Evolutionary conservation across 2,888 invertebrate genomes (phyloP).

Genomic region (Bedellia somnulentella): DNA sequence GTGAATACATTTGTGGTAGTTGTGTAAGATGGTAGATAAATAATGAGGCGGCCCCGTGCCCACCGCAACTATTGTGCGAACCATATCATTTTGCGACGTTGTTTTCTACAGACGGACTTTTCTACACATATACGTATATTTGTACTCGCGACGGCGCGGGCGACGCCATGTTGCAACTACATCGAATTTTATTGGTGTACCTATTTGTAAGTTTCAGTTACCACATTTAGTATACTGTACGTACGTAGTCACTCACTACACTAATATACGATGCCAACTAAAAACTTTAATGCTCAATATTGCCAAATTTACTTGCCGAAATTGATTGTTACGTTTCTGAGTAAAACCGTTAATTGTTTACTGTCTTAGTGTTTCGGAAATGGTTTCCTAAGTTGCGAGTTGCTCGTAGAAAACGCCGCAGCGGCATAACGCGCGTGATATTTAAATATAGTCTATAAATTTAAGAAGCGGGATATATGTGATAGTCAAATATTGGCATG

Average conservation of each 20-base stretch:
- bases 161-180: constrained; percentile 15
- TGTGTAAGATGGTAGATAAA: constrained; percentile 2
- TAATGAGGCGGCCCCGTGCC: neutral
- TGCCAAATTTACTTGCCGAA: constrained; percentile 49
- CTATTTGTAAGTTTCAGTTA: constrained; percentile 49
- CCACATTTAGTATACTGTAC: constrained; percentile 42
- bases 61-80: constrained; percentile 1
- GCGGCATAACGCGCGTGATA: no score
- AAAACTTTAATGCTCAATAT: constrained; percentile 56
- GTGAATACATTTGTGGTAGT: constrained; percentile 27
- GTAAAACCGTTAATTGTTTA: no score
- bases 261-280: constrained; percentile 48
- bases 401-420: no score
- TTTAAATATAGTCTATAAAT: no score
- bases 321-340: neutral
- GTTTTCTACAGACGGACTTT: constrained; percentile 2
- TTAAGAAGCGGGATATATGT: no score
- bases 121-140: constrained; percentile 2
- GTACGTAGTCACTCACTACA: constrained; percentile 39
- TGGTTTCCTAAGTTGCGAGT: no score
- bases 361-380: no score
- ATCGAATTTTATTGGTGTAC: constrained; percentile 24
- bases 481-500: no score
- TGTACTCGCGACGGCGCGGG: constrained; percentile 6
- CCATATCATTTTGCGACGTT: constrained; percentile 5